Percentiles rank a stretch among this genome's conserved stretches.
phyloP scores from a whole-genome alignment of 2,888 invertebrate species.

The Atherix ibis region DNA sequence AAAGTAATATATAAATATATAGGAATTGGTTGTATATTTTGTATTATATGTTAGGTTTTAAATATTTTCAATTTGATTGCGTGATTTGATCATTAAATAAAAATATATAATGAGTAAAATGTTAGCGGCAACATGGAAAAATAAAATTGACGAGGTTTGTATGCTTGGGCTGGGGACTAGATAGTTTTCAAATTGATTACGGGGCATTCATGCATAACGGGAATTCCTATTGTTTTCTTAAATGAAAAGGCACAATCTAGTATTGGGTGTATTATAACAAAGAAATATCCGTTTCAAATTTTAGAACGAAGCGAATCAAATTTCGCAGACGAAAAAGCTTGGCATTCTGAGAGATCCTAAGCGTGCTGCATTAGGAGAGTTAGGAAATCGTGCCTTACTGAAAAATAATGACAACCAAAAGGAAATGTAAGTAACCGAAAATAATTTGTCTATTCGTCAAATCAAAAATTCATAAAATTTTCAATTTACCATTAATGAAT shows the following conservation, averaged over 20 bases:
- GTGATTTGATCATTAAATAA: no score
- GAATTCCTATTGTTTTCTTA: background rate
- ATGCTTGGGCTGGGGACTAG: no score
- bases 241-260: background rate
- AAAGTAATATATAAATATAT: no score
- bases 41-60: no score
- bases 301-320: background rate
- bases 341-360: slow-evolving; percentile 13
- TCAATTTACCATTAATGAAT: no score
- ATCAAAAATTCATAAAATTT: no score
- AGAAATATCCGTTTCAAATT: background rate
- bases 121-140: no score
- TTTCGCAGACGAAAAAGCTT: background rate
- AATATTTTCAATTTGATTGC: no score
- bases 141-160: background rate
- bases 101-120: no score
- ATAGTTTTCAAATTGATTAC: no score
- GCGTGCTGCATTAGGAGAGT: slow-evolving; percentile 36
- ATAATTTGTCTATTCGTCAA: slow-evolving; percentile 6
- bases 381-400: slow-evolving; percentile 34
- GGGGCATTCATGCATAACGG: no score
- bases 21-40: no score
- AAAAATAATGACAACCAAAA: slow-evolving; percentile 21
- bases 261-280: background rate
- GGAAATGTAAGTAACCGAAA: slow-evolving; percentile 16